Base-by-base conservation (phyloP, 2,888 invertebrate genomes). In the Aethes cnicana region DNA sequence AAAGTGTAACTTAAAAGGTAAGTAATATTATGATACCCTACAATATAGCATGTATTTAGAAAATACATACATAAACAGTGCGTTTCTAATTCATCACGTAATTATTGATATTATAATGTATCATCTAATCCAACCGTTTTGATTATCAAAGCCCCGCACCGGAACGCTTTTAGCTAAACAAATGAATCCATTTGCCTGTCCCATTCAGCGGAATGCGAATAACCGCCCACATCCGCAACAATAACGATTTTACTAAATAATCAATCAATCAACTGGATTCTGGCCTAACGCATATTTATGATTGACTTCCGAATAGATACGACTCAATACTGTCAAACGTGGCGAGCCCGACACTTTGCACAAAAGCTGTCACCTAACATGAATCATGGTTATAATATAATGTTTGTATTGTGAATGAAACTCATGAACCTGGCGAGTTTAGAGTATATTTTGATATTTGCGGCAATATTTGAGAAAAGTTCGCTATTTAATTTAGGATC, bases 341-440 rank as follows among this genome's bases (percentile, higher is more conserved):
- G 60, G 64, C 64, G 16, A 9, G 41, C 6, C 25, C 64, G 61
- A 56, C 65, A 46, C 49, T 61, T 25, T 39, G 2, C 62, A 69
- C 68, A 76, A 77, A 77, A 74, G 76, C 75, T 77, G 78, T 81
- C 81, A 81, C 68, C 63, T 61, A 66, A 75, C 74, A 84, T 83
- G 79, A 80, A 83, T 84, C 78, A 81, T 76, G 75, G n/a, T n/a
- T n/a, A n/a, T n/a, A n/a, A n/a, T n/a, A n/a, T n/a, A n/a, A n/a
- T n/a, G n/a, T n/a, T 79, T 68, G 55, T 74, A 70, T 67, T 66
- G 66, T 64, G 64, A 63, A 6, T 17, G 5, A 21, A 36, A 12
- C 21, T 11, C 12, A 12, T 16, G n/a, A n/a, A n/a, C n/a, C 30
- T 3, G 1, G 30, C 14, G 12, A 32, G 1, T 14, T 14, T 14